Evolutionary conservation across 2,797 vertebrate species (phyloP), one percentile per base, ranked within the genome.

Genomic region (Chanos chanos): DNA sequence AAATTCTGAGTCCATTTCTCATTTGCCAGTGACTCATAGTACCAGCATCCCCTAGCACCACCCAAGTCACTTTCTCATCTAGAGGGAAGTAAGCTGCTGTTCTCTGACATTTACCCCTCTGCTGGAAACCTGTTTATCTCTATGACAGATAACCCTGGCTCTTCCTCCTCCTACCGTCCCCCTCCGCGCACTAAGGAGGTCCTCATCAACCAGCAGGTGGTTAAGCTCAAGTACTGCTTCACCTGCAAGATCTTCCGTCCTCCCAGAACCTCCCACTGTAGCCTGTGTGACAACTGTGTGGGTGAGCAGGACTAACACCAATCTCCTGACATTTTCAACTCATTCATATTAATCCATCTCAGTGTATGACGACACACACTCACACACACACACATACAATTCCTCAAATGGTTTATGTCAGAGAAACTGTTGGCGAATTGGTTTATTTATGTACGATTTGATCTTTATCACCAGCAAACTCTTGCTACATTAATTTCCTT

Each of bases 181-280:
- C 94, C 95, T 0, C 94, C 95, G 0, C 92, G 94, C 70, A 96
- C 93, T 1, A 92, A 92, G 81, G 95, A 98, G 28, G 88, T 98
- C 73, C 66, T 92, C 65, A 94, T 98, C 76, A 95, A 97, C 51
- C 91, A 94, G 79, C 92, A 95, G 64, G 81, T 91, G 81, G 94
- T 98, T 66, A 98, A 96, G 56, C 87, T 98, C 45, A 98, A 98
- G 79, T 97, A 96, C 81, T 98, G 95, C 85, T 96, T 96, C 85
- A 97, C 95, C 65, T 98, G 95, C 87, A 96, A 94, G 78, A 96
- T 98, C 91, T 97, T 98, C 81, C 88, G 95, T 12, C 95, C 95
- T 0, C 95, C 95, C 0, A 90, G 94, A 71, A 94, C 95, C 76
- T 97, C 95, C 2, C 95, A 98, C 89, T 98, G 95, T 87, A 93